Evolutionary conservation across 2,113 vertebrate species (phyloP), one percentile per base, ranked within the genome.

Genomic region (Lagenorhynchus albirostris): DNA sequence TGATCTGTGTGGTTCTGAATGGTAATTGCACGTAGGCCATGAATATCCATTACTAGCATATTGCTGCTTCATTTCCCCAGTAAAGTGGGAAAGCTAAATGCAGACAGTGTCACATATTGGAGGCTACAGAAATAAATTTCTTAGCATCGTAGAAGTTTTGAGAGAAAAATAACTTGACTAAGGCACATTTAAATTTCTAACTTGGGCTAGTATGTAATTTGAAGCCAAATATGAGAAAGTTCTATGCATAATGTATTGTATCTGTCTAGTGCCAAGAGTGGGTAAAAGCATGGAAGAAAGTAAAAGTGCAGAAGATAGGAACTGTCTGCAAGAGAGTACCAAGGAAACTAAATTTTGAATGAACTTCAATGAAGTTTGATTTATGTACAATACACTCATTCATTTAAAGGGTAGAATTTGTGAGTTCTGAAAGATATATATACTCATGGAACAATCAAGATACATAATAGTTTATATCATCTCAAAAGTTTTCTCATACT

Each of bases 121-220:
- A 95, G 91, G 21, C n/a, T 93, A 77, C 4, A 67, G 79, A 95
- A 96, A 74, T 65, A 89, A 65, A 94, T 85, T 82, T 86, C 36
- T 94, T 89, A 95, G 36, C 62, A 55, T 44, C 88, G 71, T 36
- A 94, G 67, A 96, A 71, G 38, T 91, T 89, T 79, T 63, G 33
- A 96, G 58, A 91, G 71, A 95, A 96, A 95, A 94, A 95, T 94
- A 91, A 71, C 50, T 60, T 91, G 50, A 88, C 7, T 36, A 41
- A 91, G 26, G 20, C 26, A 85, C 29, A 70, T 53, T 93, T 31
- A 82, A 70, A 21, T 63, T 94, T 74, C 68, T 91, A 76, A 65
- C 23, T 31, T 83, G 36, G 6, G 13, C 8, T 86, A 31, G 0
- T 90, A 67, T 33, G 55, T 91, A 82, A 91, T 74, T 80, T 86